A percentile compares a stretch with the other conserved stretches of the same genome.
Conservation (phyloP, 2,113 vertebrate genomes). For the Turnix velox region DNA sequence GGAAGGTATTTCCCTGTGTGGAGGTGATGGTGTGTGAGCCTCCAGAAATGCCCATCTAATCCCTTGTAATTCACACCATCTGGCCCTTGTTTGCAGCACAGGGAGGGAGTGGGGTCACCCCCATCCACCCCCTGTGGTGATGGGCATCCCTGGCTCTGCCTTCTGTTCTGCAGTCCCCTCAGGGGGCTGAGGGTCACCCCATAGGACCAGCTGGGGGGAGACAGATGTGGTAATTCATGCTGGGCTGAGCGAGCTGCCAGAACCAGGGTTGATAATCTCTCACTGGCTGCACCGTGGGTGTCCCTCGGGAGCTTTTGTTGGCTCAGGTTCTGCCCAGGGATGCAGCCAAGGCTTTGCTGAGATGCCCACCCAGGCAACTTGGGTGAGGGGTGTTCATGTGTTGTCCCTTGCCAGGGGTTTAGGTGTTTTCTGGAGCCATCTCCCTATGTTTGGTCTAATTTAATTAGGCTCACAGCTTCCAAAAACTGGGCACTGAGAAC, state of each 20-base stretch:
- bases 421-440: neutral
- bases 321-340: neutral
- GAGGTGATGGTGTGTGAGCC: neutral
- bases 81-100: neutral
- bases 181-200: too few species aligned
- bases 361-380: neutral
- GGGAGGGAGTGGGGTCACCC: neutral
- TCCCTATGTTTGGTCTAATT: neutral
- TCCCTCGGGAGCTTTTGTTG: neutral
- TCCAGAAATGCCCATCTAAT: neutral
- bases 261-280: neutral
- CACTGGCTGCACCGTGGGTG: neutral
- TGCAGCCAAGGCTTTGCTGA: neutral
- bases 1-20: neutral
- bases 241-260: neutral
- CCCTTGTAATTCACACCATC: conserved; percentile 17
- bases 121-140: fast-evolving
- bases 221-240: neutral
- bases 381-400: fast-evolving
- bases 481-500: neutral
- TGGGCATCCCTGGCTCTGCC: neutral
- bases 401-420: neutral
- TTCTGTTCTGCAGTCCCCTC: neutral
- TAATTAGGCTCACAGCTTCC: neutral
- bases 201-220: fast-evolving